Conservation (phyloP, 2,888 invertebrate genomes). For the Acrocyrtus sp. region DNA sequence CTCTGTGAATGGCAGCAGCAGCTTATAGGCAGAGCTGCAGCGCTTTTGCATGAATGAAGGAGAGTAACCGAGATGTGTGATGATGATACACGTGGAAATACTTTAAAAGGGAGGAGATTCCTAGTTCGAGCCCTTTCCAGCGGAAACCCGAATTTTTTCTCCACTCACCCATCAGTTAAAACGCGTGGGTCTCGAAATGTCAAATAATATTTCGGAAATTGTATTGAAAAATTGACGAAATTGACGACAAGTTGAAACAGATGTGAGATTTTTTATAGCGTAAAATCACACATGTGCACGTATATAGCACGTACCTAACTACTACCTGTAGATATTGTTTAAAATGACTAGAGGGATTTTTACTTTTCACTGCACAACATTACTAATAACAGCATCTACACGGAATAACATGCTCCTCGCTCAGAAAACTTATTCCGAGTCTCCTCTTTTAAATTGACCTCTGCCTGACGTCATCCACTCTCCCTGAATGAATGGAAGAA, state of each 20-base stretch:
- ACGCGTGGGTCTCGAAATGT: constrained; percentile 8
- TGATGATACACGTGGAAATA: constrained; percentile 61
- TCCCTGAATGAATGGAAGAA: too few species aligned
- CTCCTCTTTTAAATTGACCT: too few species aligned
- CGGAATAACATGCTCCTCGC: too few species aligned
- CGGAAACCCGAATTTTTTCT: constrained; percentile 31
- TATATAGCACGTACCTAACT: not conserved
- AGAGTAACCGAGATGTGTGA: constrained; percentile 10
- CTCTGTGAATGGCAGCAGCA: not conserved
- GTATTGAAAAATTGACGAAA: constrained; percentile 22
- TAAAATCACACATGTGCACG: not conserved
- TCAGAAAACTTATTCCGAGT: too few species aligned
- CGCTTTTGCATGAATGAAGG: constrained; percentile 43
- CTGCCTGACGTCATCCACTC: too few species aligned
- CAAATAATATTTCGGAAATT: constrained; percentile 16
- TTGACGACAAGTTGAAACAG: constrained; percentile 61
- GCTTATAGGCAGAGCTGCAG: not conserved
- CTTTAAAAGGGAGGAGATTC: constrained; percentile 63
- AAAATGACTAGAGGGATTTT: too few species aligned
- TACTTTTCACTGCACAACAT: too few species aligned
- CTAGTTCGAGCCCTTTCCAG: constrained; percentile 48
- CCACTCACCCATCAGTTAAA: constrained; percentile 2
- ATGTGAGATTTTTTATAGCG: constrained; percentile 51
- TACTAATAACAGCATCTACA: too few species aligned
- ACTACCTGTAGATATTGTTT: not conserved